phyloP scores from a whole-genome alignment of 2,797 vertebrate genomes.

The Gadopsis bispinosus region DNA sequence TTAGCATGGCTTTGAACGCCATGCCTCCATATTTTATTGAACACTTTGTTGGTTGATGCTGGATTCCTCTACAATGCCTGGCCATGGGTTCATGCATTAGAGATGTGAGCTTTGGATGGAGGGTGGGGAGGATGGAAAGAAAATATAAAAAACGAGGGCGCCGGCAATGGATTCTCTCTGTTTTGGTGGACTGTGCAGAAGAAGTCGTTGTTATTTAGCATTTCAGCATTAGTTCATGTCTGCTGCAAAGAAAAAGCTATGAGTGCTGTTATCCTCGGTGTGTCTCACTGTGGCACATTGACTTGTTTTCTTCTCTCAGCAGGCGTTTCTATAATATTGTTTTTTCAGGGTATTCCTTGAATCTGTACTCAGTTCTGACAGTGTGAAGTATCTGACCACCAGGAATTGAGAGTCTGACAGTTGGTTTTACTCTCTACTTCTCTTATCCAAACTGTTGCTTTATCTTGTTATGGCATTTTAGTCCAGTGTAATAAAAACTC shows the following conservation, averaged over 20 bases:
- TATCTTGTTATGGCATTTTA: conserved; percentile 33
- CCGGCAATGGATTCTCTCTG: conserved; percentile 54
- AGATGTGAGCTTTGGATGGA: conserved; percentile 73
- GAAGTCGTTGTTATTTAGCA: conserved; percentile 72
- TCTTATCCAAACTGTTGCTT: conserved; percentile 43
- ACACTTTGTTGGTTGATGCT: conserved; percentile 84
- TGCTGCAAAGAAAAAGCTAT: conserved; percentile 59
- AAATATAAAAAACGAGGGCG: conserved; percentile 53
- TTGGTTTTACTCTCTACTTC: conserved; percentile 9
- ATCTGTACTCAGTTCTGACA: conserved; percentile 40
- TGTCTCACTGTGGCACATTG: conserved; percentile 55
- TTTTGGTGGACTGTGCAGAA: conserved; percentile 65
- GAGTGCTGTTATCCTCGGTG: conserved; percentile 41
- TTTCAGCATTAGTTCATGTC: conserved; percentile 51
- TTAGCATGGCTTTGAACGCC: conserved; percentile 87
- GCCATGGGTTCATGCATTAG: conserved; percentile 84
- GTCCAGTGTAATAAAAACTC: not conserved
- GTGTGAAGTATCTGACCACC: conserved; percentile 46
- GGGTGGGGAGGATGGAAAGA: conserved; percentile 58
- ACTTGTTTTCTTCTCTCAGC: conserved; percentile 65
- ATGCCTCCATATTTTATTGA: conserved; percentile 86
- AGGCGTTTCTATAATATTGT: conserved; percentile 47
- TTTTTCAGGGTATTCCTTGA: conserved; percentile 41
- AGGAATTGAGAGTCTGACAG: conserved; percentile 26
- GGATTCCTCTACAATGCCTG: conserved; percentile 79